Conservation (phyloP, 2,888 invertebrate species). For the Leptopilina myrica region DNA sequence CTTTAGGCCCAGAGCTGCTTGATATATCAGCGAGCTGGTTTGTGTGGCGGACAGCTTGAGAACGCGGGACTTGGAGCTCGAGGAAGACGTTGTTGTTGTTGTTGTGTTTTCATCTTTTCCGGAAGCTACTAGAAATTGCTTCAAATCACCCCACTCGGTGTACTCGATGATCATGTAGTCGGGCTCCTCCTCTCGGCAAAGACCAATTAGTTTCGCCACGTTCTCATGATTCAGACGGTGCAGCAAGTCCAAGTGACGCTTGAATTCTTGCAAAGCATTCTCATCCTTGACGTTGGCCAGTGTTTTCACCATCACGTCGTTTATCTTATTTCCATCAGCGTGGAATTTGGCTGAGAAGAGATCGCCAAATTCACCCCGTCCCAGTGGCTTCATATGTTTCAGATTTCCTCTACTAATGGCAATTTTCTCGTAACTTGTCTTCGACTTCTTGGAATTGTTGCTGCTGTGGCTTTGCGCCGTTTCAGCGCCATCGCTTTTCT, state of each 20-base stretch:
- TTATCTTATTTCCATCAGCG: constrained; percentile 73
- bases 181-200: constrained; percentile 90
- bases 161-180: constrained; percentile 93
- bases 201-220: constrained; percentile 86
- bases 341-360: constrained; percentile 87
- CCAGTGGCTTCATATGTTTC: constrained; percentile 80
- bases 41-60: constrained; percentile 84
- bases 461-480: constrained; percentile 81
- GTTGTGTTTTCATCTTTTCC: constrained; percentile 59
- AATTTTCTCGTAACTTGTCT: constrained; percentile 86
- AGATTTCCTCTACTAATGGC: constrained; percentile 86
- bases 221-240: constrained; percentile 89
- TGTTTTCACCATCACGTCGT: constrained; percentile 83
- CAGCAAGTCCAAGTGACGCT: constrained; percentile 92
- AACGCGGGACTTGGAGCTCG: constrained; percentile 74
- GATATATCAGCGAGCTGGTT: constrained; percentile 83
- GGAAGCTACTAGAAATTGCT: constrained; percentile 88
- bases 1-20: constrained; percentile 90
- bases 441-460: constrained; percentile 81
- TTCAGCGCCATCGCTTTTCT: constrained; percentile 83
- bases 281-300: constrained; percentile 88
- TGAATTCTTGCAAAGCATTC: constrained; percentile 87
- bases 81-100: constrained; percentile 64
- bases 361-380: constrained; percentile 95
- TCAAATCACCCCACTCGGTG: constrained; percentile 97